phyloP scores from a whole-genome alignment of 1,140 invertebrate species.

The Drosophila melanogaster region Release_6_plus_ISO1_MT NC_004354.4:1449501-1450000 shows the following conservation, averaged over 20 bases:
- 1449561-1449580: slow-evolving; percentile 69
- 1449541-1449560: slow-evolving; percentile 78
- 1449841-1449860: not conserved
- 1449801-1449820: slow-evolving; percentile 19
- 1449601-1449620: not conserved
- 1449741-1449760: slow-evolving; percentile 37
- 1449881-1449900: slow-evolving; percentile 1
- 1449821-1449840: not conserved
- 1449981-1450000: not conserved
- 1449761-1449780: slow-evolving; percentile 17
- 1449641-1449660: slow-evolving; percentile 63
- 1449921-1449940: not conserved
- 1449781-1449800: slow-evolving; percentile 21
- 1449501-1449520: slow-evolving; percentile 57
- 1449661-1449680: slow-evolving; percentile 74
- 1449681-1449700: slow-evolving; percentile 60
- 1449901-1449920: slow-evolving; percentile 1
- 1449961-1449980: not conserved
- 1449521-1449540: slow-evolving; percentile 71
- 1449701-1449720: slow-evolving; percentile 1
- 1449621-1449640: slow-evolving; percentile 42
- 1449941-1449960: no score
- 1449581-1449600: slow-evolving; percentile 71
- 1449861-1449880: slow-evolving; percentile 34
- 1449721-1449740: slow-evolving; percentile 66